A percentile compares a stretch with the other conserved stretches of the same genome.
phyloP scores from a whole-genome alignment of 2,113 vertebrate genomes.

The Strix aluco region DNA sequence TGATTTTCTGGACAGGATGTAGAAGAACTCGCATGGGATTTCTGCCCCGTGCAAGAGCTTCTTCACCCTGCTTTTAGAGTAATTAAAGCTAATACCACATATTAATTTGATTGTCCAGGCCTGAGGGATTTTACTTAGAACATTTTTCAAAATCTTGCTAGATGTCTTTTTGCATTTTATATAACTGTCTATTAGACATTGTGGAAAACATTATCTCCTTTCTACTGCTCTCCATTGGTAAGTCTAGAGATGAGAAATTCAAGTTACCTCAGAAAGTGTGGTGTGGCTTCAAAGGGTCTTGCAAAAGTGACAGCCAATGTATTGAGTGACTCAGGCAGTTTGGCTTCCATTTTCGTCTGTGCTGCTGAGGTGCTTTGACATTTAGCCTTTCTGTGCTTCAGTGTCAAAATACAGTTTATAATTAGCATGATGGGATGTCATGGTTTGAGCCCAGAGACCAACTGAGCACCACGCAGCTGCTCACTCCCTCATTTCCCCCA shows the following conservation, averaged over 20 bases:
- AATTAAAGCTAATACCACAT: neutral
- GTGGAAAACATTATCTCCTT: neutral
- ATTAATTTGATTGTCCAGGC: neutral
- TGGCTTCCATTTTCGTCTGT: neutral
- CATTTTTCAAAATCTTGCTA: neutral
- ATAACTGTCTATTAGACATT: neutral
- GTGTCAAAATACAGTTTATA: neutral
- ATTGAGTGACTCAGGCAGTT: neutral
- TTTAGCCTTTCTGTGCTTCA: neutral
- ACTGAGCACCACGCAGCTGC: too few species aligned
- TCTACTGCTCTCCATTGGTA: neutral
- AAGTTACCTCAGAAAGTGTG: neutral
- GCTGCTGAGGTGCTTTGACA: neutral
- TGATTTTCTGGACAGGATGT: neutral
- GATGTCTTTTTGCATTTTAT: neutral
- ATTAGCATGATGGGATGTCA: neutral
- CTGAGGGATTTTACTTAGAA: accelerated
- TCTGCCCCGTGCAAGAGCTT: accelerated
- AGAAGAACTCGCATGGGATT: neutral
- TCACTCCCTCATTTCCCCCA: too few species aligned
- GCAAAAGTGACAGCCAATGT: neutral
- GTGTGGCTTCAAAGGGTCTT: neutral
- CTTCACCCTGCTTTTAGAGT: neutral
- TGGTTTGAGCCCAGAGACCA: too few species aligned
- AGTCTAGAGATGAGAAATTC: neutral